Evolutionary conservation across 1,140 invertebrate species (phyloP), one percentile per base, ranked within the genome.

Genomic region (Drosophila rhopaloa): DNA sequence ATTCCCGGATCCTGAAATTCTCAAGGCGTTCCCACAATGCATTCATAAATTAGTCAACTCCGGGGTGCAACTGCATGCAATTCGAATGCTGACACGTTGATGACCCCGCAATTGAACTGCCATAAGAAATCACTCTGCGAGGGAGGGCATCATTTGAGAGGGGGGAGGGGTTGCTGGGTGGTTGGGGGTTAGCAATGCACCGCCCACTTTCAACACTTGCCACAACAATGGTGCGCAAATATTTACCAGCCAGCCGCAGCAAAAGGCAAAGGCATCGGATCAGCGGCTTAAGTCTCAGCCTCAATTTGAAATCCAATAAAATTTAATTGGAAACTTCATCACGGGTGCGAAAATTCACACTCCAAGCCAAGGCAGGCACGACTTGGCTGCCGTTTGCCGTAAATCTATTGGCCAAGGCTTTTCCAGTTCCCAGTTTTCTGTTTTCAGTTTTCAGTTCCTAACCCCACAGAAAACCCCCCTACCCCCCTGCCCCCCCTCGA

Each of bases 321-420:
- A 91, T 91, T 91, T 91, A 91, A 91, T 91, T 91, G 88, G 88
- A 91, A 91, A 91, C 88, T 91, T 91, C 88, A 91, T 91, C 88
- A 91, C 88, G 82, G 88, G 88, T 91, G 88, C 83, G 88, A 91
- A 91, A 91, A 91, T 91, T 91, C 88, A 91, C 88, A 91, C 88
- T 89, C 51, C 47, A 67, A 75, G 81, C 81, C 61, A 76, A 60
- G 57, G 81, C 79, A 59, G 72, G 81, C 82, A 86, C 82, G 83
- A 88, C 84, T 88, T 56, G 72, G 83, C 83, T 88, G 83, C 83
- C 79, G 83, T 88, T 88, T 88, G 83, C 76, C 83, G 83, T 88
- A 88, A 88, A 88, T 88, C 84, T 88, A 79, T 68, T 76, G 83
- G 83, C 66, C 56, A 76, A 71, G 75, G 74, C 75, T 78, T 76